Base-by-base conservation (phyloP, 2,113 vertebrate species). In the Himantopus leucocephalus region DNA sequence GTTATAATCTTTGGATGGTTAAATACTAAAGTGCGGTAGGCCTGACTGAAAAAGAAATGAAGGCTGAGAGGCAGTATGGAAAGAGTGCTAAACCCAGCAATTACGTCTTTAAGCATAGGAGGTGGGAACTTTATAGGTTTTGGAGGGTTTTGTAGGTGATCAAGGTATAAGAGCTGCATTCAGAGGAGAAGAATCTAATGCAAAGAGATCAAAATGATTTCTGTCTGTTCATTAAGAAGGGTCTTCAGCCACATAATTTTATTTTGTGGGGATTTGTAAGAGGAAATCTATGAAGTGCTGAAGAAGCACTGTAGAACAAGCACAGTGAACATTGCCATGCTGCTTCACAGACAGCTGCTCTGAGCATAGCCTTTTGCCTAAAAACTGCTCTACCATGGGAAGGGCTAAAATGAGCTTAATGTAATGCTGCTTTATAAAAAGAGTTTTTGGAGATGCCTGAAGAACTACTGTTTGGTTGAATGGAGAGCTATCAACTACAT, bases 241-340 rank as follows among this genome's bases (percentile, higher is more conserved):
- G 14, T 43, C 16, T 83, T 30, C 34, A 73, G 17, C 16, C 8
- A 10, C 3, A 1, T 21, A 43, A 6, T 19, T 62, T 24, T 30
- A 34, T 52, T 62, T 26, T 34, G 19, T 17, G 52, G 15, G 9
- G 13, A 6, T 29, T 68, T 73, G 1, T 27, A 39, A 27, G 9
- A 14, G 24, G 6, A 5, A 35, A 47, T 52, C 2, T 55, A 9
- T 9, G 34, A 76, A 52, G 47, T 35, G 29, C 52, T 80, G n/a
- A 35, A 60, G 52, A 59, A 67, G 32, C 10, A 4, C 27, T 50
- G 8, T 3, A 55, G 67, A 47, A n/a, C 7, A 32, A 67, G 21
- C 14, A 12, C 14, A 14, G 16, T 14, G 14, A 58, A 43, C 1
- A 0, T 30, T 60, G 58, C 30, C 5, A 4, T 0, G 3, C 14